A percentile compares a stretch with the other conserved stretches of the same genome.
These are phyloP conservation scores for Cherax destructor DNA, from an alignment of 1,140 invertebrate genomes.

Conservation along the genomic window DNA sequence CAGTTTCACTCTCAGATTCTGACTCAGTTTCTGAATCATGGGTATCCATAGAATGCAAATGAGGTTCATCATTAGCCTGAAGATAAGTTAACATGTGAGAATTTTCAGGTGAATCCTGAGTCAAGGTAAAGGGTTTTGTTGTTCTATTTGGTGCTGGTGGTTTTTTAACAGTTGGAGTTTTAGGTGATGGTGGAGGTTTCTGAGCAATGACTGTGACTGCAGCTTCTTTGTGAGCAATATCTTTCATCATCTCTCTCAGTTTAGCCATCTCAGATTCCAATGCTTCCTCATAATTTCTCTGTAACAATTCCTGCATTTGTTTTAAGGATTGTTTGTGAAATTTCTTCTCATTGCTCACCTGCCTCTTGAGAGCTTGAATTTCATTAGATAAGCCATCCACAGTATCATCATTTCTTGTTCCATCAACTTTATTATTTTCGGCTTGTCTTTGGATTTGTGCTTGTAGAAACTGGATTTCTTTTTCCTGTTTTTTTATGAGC, in stretches of 20 bases:
- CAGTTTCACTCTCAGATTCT: constrained; percentile 50
- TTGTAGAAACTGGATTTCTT: constrained; percentile 24
- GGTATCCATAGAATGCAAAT: constrained; percentile 24
- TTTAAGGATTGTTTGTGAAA: constrained; percentile 36
- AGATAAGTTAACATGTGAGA: background rate
- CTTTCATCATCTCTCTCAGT: constrained; percentile 47
- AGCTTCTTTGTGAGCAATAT: constrained; percentile 39
- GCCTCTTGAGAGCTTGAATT: constrained; percentile 34
- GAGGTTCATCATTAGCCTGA: background rate
- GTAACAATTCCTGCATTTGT: constrained; percentile 36
- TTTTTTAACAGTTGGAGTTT: background rate
- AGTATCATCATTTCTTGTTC: constrained; percentile 7
- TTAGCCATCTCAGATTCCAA: constrained; percentile 31
- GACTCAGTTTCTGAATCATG: constrained; percentile 32
- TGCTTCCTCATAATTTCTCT: constrained; percentile 43
- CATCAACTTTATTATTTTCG: constrained; percentile 16
- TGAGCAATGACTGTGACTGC: constrained; percentile 7
- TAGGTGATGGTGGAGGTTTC: constrained; percentile 50
- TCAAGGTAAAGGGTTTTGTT: constrained; percentile 15
- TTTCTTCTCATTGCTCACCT: constrained; percentile 39
- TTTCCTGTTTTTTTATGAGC: constrained; percentile 33
- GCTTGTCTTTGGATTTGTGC: constrained; percentile 33
- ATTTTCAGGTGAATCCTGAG: background rate
- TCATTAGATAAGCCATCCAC: constrained; percentile 43
- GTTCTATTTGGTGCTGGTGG: constrained; percentile 31